phyloP scores from a whole-genome alignment of 1,140 invertebrate species.

The Heliconius melpomene region DNA sequence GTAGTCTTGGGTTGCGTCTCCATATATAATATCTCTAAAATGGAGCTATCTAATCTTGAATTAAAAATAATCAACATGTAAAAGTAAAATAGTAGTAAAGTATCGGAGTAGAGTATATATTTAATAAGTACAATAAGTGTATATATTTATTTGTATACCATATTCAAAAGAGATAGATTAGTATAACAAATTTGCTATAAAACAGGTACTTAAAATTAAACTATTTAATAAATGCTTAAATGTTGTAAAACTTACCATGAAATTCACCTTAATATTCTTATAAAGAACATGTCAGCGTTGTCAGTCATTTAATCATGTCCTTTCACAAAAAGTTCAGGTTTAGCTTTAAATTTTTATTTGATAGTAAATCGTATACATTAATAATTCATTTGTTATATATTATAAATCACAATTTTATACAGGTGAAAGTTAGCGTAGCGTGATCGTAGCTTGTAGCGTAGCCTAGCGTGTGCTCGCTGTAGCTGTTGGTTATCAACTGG shows the following conservation, averaged over 20 bases:
- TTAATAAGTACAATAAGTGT: too few species aligned
- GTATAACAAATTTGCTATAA: too few species aligned
- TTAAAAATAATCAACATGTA: too few species aligned
- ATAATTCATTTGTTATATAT: neutral
- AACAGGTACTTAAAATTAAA: neutral
- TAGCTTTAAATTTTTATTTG: neutral
- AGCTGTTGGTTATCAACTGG: slow-evolving; percentile 62
- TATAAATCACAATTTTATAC: slow-evolving; percentile 1
- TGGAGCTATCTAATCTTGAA: too few species aligned
- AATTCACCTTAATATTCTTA: slow-evolving; percentile 20
- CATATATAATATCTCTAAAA: too few species aligned
- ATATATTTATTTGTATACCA: too few species aligned
- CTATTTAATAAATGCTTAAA: neutral
- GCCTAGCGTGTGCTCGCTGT: slow-evolving; percentile 50
- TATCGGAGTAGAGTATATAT: too few species aligned
- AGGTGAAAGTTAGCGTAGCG: slow-evolving; percentile 2
- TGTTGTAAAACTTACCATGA: slow-evolving; percentile 8
- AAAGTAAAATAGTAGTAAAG: too few species aligned
- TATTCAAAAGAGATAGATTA: too few species aligned
- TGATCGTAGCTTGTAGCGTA: slow-evolving; percentile 14
- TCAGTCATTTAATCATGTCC: neutral
- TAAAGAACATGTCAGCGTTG: neutral
- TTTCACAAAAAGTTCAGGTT: neutral
- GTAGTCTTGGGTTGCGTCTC: too few species aligned
- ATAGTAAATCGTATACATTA: slow-evolving; percentile 1